These are phyloP conservation scores for Poecilia latipinna DNA, from an alignment of 2,113 vertebrate genomes.

Conservation along the genomic window DNA sequence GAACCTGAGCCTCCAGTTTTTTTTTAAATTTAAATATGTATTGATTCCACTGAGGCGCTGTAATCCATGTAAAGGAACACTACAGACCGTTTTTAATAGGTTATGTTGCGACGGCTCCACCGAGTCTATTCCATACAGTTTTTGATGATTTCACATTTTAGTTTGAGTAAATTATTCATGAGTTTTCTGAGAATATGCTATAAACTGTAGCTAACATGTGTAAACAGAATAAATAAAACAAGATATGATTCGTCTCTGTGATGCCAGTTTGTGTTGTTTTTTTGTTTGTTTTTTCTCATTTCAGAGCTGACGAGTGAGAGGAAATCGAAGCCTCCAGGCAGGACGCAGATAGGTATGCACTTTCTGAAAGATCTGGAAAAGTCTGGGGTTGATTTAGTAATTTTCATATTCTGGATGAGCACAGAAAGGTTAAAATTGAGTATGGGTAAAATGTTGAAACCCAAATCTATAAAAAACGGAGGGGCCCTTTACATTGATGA, in stretches of 20 bases:
- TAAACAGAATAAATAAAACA: conserved; percentile 10
- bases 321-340: conserved; percentile 74
- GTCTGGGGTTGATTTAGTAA: not conserved
- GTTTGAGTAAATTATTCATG: conserved; percentile 47
- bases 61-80: not conserved
- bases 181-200: conserved; percentile 28
- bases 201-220: conserved; percentile 34
- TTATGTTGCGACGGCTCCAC: conserved; percentile 4
- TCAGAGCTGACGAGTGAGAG: conserved; percentile 81
- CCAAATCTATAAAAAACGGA: too few relatives aligned
- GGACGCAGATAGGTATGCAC: conserved; percentile 75
- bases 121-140: conserved; percentile 3
- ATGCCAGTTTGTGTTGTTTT: not conserved
- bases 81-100: not conserved
- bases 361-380: not conserved
- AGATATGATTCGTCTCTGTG: not conserved
- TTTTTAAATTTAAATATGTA: not conserved
- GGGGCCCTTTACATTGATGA: too few relatives aligned
- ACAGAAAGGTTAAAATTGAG: too few relatives aligned
- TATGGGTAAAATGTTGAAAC: too few relatives aligned
- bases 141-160: conserved; percentile 58
- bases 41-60: conserved; percentile 4
- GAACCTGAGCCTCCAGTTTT: not conserved
- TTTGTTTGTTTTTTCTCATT: conserved; percentile 31
- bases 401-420: too few relatives aligned